phyloP scores from a whole-genome alignment of 2,797 vertebrate genomes.

The Acanthurus tractus region DNA sequence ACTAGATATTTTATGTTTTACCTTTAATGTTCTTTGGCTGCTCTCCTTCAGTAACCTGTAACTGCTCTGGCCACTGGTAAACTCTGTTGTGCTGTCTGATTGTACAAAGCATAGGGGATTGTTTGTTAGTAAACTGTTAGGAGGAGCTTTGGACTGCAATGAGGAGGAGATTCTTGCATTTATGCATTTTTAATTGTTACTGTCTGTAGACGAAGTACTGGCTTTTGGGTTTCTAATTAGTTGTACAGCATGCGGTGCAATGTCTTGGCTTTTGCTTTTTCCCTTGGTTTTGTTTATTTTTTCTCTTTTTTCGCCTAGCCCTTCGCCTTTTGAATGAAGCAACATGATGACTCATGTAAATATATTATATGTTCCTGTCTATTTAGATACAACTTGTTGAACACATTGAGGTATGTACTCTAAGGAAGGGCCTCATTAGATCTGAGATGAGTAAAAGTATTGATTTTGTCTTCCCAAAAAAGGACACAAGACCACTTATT shows the following conservation, averaged over 20 bases:
- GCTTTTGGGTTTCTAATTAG: not conserved
- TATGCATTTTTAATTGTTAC: not conserved
- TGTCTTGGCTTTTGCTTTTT: not conserved
- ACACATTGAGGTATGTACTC: not conserved
- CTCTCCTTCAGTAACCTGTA: too few species aligned
- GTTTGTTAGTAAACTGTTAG: too few species aligned
- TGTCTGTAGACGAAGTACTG: not conserved
- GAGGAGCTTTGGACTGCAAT: too few species aligned
- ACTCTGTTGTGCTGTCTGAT: too few species aligned
- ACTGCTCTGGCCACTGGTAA: too few species aligned
- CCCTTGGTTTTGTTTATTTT: not conserved
- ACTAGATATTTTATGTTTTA: too few species aligned
- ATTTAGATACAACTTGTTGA: too few species aligned
- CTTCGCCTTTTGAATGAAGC: not conserved
- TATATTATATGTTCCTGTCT: too few species aligned
- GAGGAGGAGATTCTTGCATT: too few species aligned
- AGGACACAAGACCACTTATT: not conserved
- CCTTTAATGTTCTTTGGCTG: too few species aligned
- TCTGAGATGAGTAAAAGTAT: not conserved
- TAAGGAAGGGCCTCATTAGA: slow-evolving; percentile 6
- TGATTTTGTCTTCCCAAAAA: slow-evolving; percentile 10
- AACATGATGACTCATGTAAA: not conserved
- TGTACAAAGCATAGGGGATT: too few species aligned
- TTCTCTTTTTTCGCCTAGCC: not conserved
- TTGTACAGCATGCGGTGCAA: not conserved